These are phyloP conservation scores for Epizoanthus scotinus DNA, from an alignment of 92 coral and sea anemone genomes.

Conservation along the genomic window DNA sequence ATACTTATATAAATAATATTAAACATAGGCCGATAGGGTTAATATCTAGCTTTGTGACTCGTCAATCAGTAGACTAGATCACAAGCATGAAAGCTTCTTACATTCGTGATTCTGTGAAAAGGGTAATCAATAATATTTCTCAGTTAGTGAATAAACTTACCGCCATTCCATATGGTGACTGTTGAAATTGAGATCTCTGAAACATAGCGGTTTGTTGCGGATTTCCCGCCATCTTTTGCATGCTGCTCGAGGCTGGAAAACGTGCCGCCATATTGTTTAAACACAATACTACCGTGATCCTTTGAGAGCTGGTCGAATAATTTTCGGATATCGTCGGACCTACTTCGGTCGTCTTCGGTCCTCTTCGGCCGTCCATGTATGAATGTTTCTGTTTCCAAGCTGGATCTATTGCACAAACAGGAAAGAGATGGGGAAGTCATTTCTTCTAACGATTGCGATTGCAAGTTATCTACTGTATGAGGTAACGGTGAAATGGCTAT, in stretches of 20 bases:
- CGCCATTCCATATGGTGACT: conserved; percentile 80
- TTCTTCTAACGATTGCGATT: neutral
- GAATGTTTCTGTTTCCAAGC: neutral
- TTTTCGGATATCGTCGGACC: conserved; percentile 24
- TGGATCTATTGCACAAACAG: neutral
- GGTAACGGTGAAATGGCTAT: neutral
- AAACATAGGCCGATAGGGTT: too few relatives aligned
- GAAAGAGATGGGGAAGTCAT: neutral
- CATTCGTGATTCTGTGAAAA: too few relatives aligned
- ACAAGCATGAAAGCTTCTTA: too few relatives aligned
- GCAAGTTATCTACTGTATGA: conserved; percentile 12
- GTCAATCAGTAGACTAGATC: too few relatives aligned
- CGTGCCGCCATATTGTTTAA: conserved; percentile 89
- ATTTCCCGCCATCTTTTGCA: conserved; percentile 93
- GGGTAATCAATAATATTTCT: neutral
- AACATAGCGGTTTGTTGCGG: conserved; percentile 87
- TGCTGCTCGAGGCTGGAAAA: conserved; percentile 87
- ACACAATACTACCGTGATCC: conserved; percentile 65
- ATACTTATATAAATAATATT: too few relatives aligned
- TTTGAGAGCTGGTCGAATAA: neutral
- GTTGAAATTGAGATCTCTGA: conserved; percentile 84
- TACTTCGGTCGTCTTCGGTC: conserved; percentile 23
- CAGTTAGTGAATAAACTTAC: conserved; percentile 32
- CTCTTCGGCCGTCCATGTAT: too few relatives aligned
- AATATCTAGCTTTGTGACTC: too few relatives aligned